Conservation (phyloP, 2,113 vertebrate species). For the Piliocolobus tephrosceles region DNA sequence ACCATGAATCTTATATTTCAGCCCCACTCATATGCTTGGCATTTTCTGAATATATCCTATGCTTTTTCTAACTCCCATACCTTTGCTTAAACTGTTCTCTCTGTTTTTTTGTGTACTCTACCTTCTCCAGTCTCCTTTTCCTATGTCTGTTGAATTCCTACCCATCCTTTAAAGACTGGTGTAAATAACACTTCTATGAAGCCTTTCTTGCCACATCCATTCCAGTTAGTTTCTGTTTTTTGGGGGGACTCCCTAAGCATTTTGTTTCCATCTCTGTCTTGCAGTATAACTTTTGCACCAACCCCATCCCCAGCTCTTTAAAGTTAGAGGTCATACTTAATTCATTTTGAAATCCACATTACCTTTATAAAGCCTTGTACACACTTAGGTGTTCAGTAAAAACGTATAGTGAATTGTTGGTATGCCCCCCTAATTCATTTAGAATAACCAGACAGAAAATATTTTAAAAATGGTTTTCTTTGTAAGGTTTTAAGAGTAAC, state of each 20-base stretch:
- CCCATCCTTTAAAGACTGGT: neutral
- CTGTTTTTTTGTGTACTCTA: neutral
- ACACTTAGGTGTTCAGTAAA: constrained; percentile 24
- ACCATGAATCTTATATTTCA: neutral
- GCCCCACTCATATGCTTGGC: neutral
- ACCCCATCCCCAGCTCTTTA: neutral
- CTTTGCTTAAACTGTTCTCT: neutral
- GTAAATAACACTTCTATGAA: neutral
- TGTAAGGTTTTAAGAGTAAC: constrained; percentile 36
- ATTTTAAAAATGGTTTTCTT: constrained; percentile 31
- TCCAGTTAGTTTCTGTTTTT: neutral
- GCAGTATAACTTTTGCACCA: neutral
- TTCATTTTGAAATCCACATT: neutral
- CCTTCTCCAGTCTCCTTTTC: neutral
- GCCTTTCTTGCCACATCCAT: neutral
- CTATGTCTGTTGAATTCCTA: neutral
- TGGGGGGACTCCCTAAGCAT: neutral
- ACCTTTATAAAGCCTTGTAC: neutral
- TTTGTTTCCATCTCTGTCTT: neutral
- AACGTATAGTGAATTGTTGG: neutral
- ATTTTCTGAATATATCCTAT: constrained; percentile 20
- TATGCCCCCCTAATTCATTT: neutral
- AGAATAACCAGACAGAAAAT: neutral
- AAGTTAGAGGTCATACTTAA: neutral
- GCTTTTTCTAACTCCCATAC: neutral